phyloP scores from a whole-genome alignment of 2,113 vertebrate genomes.

The Oncorhynchus tshawytscha region DNA sequence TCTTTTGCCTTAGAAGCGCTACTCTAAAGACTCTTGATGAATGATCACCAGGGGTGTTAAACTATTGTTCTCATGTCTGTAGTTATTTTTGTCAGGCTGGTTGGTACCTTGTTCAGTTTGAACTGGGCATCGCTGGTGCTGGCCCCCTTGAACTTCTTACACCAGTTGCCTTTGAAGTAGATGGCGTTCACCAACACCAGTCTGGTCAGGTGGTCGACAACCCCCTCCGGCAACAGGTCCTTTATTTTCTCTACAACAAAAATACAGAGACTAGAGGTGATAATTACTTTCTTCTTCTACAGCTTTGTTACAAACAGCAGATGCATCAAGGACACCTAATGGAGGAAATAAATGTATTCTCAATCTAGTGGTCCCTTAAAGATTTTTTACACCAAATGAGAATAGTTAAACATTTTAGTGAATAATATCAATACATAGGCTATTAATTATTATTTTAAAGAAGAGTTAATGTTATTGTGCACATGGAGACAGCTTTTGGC shows the following conservation, averaged over 20 bases:
- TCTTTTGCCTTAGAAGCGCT: too few relatives aligned
- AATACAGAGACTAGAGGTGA: not conserved
- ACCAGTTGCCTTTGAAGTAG: conserved; percentile 92
- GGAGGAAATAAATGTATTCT: not conserved
- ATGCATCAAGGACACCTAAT: not conserved
- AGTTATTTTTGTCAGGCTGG: not conserved
- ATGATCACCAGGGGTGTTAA: not conserved
- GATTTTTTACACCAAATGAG: not conserved
- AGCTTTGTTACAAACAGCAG: not conserved
- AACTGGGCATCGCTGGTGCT: conserved; percentile 72
- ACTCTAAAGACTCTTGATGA: too few relatives aligned
- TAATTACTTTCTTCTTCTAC: too few relatives aligned
- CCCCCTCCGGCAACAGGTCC: conserved; percentile 70
- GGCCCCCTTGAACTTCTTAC: conserved; percentile 70
- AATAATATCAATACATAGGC: not conserved
- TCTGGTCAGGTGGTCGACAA: conserved; percentile 70
- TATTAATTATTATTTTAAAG: too few relatives aligned
- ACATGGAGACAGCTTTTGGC: not conserved
- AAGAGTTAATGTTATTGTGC: not conserved
- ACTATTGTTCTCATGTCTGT: too few relatives aligned
- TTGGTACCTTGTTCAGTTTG: conserved; percentile 73
- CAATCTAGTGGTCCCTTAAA: not conserved
- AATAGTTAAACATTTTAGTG: not conserved
- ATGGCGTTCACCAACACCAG: conserved; percentile 90
- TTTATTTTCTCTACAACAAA: conserved; percentile 82